Evolutionary conservation across 2,888 invertebrate species (phyloP), one percentile per base, ranked within the genome.

Genomic region (Cyclophora albipunctata): DNA sequence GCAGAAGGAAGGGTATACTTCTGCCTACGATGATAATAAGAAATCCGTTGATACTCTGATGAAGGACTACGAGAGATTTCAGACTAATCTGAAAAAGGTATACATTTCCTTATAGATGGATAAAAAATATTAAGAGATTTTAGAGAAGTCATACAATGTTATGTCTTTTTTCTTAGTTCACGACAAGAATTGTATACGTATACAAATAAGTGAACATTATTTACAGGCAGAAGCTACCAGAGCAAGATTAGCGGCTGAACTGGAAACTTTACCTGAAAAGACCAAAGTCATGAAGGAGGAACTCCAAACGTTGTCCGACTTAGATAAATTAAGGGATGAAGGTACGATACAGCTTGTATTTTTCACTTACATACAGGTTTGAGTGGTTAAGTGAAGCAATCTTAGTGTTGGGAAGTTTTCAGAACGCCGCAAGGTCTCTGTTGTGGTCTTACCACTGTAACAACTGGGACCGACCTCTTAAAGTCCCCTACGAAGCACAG

Each of bases 191-290:
- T n/a, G n/a, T n/a, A n/a, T n/a, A n/a, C n/a, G n/a, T n/a, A n/a
- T 37, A 5, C 37, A 37, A 37, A 2, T 1, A 37, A 37, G 4
- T 5, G 4, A 5, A 37, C 1, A 37, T 5, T 5, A 37, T 50
- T 63, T 64, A 42, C 52, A 89, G 89, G 84, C 79, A 2, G 85
- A 89, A 67, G 68, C 78, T 2, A 83, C 90, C 2, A 82, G 90
- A 33, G 82, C 86, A 53, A 83, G 89, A 2, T 71, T 91, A 3
- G 85, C 81, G 3, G 75, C 80, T 0, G 90, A 93, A 81, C 86
- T 93, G 37, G 90, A 92, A 63, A 91, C 93, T 45, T 75, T 94
- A 53, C 93, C 94, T 49, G 90, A 91, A 48, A 94, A 93, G 73
- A 91, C 93, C 33, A 87, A 80, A 52, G 89, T 88, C 3, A 92